Percentiles rank a stretch among this genome's conserved stretches.
Evolutionary conservation across 2,888 invertebrate genomes (phyloP).

Genomic region (Thecocarcelia acutangulata): DNA sequence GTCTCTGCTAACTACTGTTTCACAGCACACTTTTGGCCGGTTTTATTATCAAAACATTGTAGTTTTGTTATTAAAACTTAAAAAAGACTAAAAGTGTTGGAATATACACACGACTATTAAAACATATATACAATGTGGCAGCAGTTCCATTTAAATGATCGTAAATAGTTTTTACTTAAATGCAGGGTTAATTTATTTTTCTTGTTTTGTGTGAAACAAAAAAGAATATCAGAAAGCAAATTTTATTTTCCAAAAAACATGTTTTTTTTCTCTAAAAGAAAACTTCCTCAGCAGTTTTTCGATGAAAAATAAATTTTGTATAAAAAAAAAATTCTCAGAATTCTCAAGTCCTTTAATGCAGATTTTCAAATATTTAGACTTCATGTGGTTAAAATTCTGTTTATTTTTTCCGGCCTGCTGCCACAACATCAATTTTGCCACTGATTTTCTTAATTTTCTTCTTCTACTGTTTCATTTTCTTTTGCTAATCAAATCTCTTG

Average conservation of each 20-base stretch:
- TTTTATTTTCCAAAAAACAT: too few species aligned
- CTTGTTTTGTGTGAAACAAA: not conserved
- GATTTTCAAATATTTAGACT: slow-evolving; percentile 54
- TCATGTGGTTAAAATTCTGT: slow-evolving; percentile 59
- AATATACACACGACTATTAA: slow-evolving; percentile 50
- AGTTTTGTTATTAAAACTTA: not conserved
- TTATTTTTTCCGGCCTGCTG: slow-evolving; percentile 5
- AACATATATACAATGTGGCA: slow-evolving; percentile 9
- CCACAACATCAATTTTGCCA: slow-evolving; percentile 28
- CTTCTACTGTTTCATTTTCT: not conserved
- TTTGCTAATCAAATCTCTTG: slow-evolving; percentile 48
- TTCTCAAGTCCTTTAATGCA: not conserved
- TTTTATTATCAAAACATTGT: slow-evolving; percentile 2
- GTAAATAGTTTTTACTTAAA: slow-evolving; percentile 12
- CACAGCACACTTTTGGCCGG: slow-evolving; percentile 27
- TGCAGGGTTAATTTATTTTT: slow-evolving; percentile 34
- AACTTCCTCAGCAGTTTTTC: slow-evolving; percentile 1
- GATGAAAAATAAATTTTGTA: not conserved
- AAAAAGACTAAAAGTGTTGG: slow-evolving; percentile 8
- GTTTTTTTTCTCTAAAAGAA: slow-evolving; percentile 21
- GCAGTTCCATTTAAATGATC: slow-evolving; percentile 24
- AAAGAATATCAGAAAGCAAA: too few species aligned
- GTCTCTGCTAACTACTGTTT: not conserved
- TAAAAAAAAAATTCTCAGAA: slow-evolving; percentile 47
- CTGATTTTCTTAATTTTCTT: not conserved